Conservation (phyloP, 2,888 invertebrate species). For the Amblyteles armatorius region DNA sequence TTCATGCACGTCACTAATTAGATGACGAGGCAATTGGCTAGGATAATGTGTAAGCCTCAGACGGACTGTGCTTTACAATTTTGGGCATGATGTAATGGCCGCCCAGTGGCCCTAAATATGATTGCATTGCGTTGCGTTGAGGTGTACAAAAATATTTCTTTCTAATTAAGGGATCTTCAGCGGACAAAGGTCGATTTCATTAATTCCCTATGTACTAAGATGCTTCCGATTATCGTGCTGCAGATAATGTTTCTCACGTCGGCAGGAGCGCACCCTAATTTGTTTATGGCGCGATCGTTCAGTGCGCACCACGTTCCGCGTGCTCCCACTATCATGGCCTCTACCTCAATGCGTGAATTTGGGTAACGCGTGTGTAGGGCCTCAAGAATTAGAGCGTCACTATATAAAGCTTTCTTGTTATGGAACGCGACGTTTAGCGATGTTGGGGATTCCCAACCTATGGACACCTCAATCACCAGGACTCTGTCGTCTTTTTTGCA, state of each 20-base stretch:
- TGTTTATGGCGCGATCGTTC: background rate
- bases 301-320: slow-evolving; percentile 36
- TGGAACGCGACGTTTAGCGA: slow-evolving; percentile 44
- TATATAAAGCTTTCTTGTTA: slow-evolving; percentile 57
- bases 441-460: slow-evolving; percentile 65
- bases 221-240: background rate
- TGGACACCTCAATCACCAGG: slow-evolving; percentile 75
- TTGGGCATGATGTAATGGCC: background rate
- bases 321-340: slow-evolving; percentile 56
- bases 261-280: background rate
- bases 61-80: background rate
- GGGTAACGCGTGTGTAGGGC: slow-evolving; percentile 33
- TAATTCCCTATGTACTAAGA: background rate
- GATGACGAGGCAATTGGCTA: background rate
- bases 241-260: background rate
- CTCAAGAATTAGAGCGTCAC: slow-evolving; percentile 8
- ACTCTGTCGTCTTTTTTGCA: slow-evolving; percentile 71
- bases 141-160: background rate
- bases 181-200: background rate
- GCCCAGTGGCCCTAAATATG: background rate
- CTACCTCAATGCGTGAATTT: background rate
- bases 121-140: background rate
- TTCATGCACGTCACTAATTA: no score
- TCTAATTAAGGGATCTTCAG: no score
- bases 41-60: background rate